Evolutionary conservation across 1,140 invertebrate species (phyloP), one percentile per base, ranked within the genome.

Genomic region (Cyphomyrmex costatus): DNA sequence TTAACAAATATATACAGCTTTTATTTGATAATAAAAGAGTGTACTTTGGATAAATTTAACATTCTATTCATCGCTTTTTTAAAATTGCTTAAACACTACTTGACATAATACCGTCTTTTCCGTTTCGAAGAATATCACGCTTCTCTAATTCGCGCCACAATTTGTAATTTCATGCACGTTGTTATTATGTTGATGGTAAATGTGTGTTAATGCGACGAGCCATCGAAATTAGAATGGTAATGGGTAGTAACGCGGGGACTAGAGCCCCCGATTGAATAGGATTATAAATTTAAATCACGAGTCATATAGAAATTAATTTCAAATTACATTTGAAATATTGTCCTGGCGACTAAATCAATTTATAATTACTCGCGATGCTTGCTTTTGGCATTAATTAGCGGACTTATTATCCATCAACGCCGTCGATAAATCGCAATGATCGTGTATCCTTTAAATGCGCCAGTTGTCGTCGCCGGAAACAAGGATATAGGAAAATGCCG

Each of bases 261-360:
- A 89, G 84, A 89, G 73, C 73, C 49, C 51, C 86, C 61, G 78
- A 53, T 85, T 88, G 88, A 78, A 89, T 89, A 86, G 88, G 85
- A 89, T 89, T 89, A 89, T 89, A 89, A 89, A 89, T 89, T 89
- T 89, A 89, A 89, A 89, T 89, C 88, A 89, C 85, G 88, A 86
- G 73, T 89, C 85, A 89, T 86, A 86, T 83, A 89, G 88, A 86
- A 89, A 89, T 89, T 89, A 89, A 89, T 89, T 89, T 86, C 88
- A 66, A 89, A 89, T 89, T 89, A 89, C 84, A 88, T 65, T 68
- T 58, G 63, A 65, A 63, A 80, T 85, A 84, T 76, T 76, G 74
- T 78, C 71, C 65, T 24, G 65, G 42, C 51, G 85, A 89, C 88
- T 89, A 89, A 89, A 89, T 89, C 88, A 89, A 89, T 89, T 89